These are phyloP conservation scores for Oxyscelio sp. DNA, from an alignment of 2,888 invertebrate genomes.

Conservation along the genomic window DNA sequence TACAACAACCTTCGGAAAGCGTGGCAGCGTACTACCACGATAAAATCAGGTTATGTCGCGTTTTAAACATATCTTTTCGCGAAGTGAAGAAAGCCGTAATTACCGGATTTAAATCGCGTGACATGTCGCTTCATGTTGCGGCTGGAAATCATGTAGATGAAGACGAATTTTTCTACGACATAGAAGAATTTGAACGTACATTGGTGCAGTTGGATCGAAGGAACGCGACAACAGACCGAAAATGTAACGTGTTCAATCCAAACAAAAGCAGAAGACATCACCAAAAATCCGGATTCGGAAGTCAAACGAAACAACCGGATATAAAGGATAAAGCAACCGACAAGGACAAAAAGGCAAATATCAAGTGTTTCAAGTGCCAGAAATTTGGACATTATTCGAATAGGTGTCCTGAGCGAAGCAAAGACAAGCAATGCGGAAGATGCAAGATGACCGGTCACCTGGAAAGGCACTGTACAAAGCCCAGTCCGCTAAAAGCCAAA, in stretches of 20 bases:
- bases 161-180: constrained; percentile 4
- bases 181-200: neutral
- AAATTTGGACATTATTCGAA: constrained; percentile 18
- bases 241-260: neutral
- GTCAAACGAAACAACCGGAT: neutral
- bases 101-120: constrained; percentile 25
- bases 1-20: constrained; percentile 1
- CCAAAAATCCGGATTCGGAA: neutral
- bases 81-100: constrained; percentile 46
- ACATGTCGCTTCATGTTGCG: constrained; percentile 34
- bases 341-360: neutral
- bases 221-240: neutral
- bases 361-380: constrained; percentile 44
- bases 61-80: constrained; percentile 30
- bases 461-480: neutral
- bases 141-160: constrained; percentile 1
- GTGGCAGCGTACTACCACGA: constrained; percentile 44
- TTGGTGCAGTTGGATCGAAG: neutral
- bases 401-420: neutral
- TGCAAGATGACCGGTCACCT: neutral
- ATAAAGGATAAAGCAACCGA: neutral
- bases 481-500: neutral
- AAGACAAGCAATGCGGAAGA: neutral
- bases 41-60: constrained; percentile 46
- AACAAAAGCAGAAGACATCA: neutral